A percentile compares a stretch with the other conserved stretches of the same genome.
These are phyloP conservation scores for Puffinus mauretanicus DNA, from an alignment of 2,113 vertebrate genomes.

Conservation along the genomic window DNA sequence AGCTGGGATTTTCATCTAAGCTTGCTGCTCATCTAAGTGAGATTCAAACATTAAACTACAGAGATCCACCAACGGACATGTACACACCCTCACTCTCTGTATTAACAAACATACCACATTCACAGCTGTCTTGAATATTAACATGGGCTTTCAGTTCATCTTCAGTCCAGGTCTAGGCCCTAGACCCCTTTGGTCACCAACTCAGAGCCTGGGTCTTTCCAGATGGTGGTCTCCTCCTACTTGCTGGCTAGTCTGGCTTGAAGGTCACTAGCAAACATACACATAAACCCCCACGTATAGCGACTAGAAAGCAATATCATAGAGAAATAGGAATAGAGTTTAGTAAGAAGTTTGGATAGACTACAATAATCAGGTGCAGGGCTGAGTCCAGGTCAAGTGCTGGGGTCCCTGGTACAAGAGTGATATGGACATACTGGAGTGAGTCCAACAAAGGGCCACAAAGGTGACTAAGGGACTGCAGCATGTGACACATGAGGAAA, in stretches of 20 bases:
- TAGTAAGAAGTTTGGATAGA: background rate
- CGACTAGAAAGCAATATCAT: background rate
- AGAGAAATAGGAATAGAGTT: background rate
- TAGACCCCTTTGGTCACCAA: background rate
- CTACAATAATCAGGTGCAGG: background rate
- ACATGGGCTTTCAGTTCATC: background rate
- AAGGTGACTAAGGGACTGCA: background rate
- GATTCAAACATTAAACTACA: background rate
- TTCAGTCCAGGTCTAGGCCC: background rate
- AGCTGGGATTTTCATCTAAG: background rate
- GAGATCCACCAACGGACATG: background rate
- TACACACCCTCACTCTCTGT: background rate
- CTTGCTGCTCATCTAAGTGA: background rate
- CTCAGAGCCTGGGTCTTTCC: background rate
- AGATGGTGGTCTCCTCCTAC: background rate
- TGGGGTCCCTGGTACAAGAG: background rate
- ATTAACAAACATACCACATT: background rate
- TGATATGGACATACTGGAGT: background rate
- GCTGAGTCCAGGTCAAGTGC: background rate
- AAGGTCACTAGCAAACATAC: background rate
- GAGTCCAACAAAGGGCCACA: background rate
- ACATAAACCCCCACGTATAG: too few species aligned
- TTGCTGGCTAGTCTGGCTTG: background rate
- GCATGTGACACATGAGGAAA: background rate
- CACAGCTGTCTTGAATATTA: background rate